These are phyloP conservation scores for Gambusia yucatana DNA, from an alignment of 2,797 vertebrate genomes.

Conservation along the genomic window DNA sequence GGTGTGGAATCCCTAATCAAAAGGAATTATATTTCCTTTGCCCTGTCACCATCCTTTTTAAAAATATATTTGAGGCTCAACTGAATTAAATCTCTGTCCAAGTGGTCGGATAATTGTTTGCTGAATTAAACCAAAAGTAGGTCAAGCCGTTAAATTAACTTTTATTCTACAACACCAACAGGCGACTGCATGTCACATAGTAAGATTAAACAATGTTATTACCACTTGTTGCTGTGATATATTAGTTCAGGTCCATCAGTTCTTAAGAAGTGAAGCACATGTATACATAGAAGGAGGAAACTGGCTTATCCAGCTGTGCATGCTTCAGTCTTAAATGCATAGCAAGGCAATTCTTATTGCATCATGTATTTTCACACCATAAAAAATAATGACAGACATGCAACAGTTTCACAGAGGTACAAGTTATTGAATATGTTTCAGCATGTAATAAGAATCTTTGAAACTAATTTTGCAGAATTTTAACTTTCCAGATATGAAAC, in stretches of 20 bases:
- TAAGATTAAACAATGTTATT: neutral
- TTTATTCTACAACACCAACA: neutral
- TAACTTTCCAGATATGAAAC: neutral
- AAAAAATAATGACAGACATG: neutral
- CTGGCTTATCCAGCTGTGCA: too few relatives aligned
- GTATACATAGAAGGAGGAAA: too few relatives aligned
- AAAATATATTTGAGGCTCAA: neutral
- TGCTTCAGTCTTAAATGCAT: neutral
- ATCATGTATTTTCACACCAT: neutral
- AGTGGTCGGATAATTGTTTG: neutral
- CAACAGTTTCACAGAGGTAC: neutral
- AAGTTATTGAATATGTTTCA: neutral
- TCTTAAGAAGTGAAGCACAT: neutral
- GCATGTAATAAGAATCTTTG: neutral
- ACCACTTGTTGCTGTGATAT: neutral
- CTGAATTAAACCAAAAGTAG: neutral
- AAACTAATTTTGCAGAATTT: neutral
- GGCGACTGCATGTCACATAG: neutral
- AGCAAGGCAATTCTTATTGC: neutral
- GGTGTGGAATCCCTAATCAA: neutral
- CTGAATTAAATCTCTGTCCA: neutral
- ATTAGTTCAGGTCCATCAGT: neutral
- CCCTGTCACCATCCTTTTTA: neutral
- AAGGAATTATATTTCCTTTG: neutral
- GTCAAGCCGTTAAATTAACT: neutral